These are phyloP conservation scores for Aphaenogaster rudis DNA, from an alignment of 1,140 invertebrate species.

Conservation along the genomic window DNA sequence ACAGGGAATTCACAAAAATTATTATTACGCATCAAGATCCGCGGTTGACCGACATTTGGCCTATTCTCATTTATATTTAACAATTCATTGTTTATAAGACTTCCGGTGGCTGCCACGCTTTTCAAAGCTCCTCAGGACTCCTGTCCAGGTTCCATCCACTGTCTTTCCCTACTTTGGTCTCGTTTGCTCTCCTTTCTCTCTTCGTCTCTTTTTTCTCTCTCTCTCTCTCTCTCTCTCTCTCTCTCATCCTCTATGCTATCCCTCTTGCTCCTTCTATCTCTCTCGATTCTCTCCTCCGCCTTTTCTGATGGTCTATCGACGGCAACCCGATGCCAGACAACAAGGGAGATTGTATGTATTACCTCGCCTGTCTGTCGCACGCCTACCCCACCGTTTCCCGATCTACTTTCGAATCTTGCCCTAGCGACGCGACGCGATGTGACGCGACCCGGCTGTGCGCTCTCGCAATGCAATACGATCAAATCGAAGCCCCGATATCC, in stretches of 20 bases:
- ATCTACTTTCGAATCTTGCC: slow-evolving; percentile 81
- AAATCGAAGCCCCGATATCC: slow-evolving; percentile 72
- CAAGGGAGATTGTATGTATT: slow-evolving; percentile 82
- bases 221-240: not conserved
- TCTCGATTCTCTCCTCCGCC: not conserved
- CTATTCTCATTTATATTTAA: no score
- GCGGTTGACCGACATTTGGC: no score
- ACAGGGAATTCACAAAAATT: no score
- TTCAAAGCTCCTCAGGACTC: slow-evolving; percentile 69
- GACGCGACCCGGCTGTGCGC: slow-evolving; percentile 56
- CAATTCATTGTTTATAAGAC: slow-evolving; percentile 72
- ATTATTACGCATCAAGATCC: no score
- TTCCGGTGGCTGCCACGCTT: slow-evolving; percentile 78
- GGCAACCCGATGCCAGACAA: slow-evolving; percentile 77
- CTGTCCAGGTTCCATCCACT: slow-evolving; percentile 21
- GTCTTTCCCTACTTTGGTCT: slow-evolving; percentile 25
- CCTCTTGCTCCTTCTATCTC: not conserved
- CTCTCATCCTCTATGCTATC: not conserved
- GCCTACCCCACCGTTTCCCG: slow-evolving; percentile 75
- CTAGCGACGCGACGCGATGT: slow-evolving; percentile 71
- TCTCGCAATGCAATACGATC: slow-evolving; percentile 77
- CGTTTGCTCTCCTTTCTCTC: slow-evolving; percentile 18
- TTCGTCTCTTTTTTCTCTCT: not conserved
- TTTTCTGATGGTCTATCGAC: slow-evolving; percentile 43
- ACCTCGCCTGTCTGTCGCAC: slow-evolving; percentile 81